Evolutionary conservation across 1,140 invertebrate species (phyloP).

Genomic region (Trachymyrmex cornetzi): DNA sequence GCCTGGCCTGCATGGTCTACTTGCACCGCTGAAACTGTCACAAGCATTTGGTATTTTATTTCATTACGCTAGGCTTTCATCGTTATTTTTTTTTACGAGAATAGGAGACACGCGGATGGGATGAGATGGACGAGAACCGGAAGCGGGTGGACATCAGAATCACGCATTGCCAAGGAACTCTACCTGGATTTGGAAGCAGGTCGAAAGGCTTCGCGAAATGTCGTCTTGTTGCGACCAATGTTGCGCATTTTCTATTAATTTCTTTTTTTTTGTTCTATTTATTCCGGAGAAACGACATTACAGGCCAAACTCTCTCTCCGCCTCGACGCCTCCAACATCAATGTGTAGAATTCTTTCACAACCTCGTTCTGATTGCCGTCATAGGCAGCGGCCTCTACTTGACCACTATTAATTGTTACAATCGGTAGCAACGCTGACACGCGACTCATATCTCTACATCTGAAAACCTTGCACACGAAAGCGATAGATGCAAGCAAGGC

Average conservation of each 20-base stretch:
- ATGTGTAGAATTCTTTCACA: constrained; percentile 76
- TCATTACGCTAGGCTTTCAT: constrained; percentile 69
- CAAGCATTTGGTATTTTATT: constrained; percentile 85
- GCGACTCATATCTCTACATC: constrained; percentile 31
- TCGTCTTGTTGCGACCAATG: constrained; percentile 10
- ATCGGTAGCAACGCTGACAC: constrained; percentile 42
- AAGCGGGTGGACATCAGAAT: constrained; percentile 27
- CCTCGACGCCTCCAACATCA: constrained; percentile 76
- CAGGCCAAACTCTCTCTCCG: constrained; percentile 84
- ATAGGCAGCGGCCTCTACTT: neutral
- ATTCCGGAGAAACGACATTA: constrained; percentile 65
- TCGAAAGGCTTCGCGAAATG: constrained; percentile 46
- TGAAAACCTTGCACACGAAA: neutral
- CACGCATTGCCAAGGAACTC: constrained; percentile 67
- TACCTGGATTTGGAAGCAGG: constrained; percentile 75
- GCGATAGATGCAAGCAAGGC: neutral
- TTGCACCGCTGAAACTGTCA: constrained; percentile 86
- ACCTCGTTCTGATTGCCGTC: constrained; percentile 52
- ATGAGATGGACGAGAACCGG: neutral
- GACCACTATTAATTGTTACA: constrained; percentile 1
- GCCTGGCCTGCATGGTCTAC: constrained; percentile 86
- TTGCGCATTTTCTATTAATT: neutral
- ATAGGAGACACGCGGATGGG: constrained; percentile 23
- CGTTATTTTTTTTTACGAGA: constrained; percentile 51
- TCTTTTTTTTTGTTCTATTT: constrained; percentile 14